Evolutionary conservation across 2,113 vertebrate genomes (phyloP).

Genomic region (Sebastes schlegelii): DNA sequence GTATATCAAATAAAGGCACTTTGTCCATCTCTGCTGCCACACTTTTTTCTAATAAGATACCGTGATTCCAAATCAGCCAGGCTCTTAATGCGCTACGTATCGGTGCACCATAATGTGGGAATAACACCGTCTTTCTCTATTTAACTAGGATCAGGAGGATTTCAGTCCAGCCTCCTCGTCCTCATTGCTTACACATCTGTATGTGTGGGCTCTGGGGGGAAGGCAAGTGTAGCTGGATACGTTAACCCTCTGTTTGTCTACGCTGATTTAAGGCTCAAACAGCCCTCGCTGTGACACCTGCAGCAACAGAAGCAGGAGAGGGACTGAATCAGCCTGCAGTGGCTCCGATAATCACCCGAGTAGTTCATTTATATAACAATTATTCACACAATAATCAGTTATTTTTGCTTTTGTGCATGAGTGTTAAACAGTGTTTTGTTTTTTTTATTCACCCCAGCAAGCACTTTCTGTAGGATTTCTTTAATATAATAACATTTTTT

Average conservation of each 20-base stretch:
- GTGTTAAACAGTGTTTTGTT: constrained; percentile 3
- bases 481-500: background rate
- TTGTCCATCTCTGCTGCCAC: constrained; percentile 51
- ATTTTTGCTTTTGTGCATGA: constrained; percentile 16
- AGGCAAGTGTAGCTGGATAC: constrained; percentile 57
- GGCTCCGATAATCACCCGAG: constrained; percentile 22
- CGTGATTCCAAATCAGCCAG: constrained; percentile 69
- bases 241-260: constrained; percentile 69
- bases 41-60: constrained; percentile 63
- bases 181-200: constrained; percentile 60
- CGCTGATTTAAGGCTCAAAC: constrained; percentile 68
- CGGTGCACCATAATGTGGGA: constrained; percentile 70
- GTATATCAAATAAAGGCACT: constrained; percentile 58
- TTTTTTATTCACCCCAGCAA: background rate
- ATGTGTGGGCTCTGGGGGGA: constrained; percentile 50
- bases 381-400: constrained; percentile 33
- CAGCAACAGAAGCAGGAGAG: constrained; percentile 37
- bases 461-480: background rate
- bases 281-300: constrained; percentile 59
- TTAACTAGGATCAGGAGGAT: constrained; percentile 81
- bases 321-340: constrained; percentile 15
- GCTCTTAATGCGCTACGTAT: constrained; percentile 68
- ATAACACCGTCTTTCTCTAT: constrained; percentile 72
- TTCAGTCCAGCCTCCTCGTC: constrained; percentile 58
- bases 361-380: constrained; percentile 25